Conservation (phyloP, 92 coral and sea anemone genomes). For the Chrysogorgia sp. region DNA sequence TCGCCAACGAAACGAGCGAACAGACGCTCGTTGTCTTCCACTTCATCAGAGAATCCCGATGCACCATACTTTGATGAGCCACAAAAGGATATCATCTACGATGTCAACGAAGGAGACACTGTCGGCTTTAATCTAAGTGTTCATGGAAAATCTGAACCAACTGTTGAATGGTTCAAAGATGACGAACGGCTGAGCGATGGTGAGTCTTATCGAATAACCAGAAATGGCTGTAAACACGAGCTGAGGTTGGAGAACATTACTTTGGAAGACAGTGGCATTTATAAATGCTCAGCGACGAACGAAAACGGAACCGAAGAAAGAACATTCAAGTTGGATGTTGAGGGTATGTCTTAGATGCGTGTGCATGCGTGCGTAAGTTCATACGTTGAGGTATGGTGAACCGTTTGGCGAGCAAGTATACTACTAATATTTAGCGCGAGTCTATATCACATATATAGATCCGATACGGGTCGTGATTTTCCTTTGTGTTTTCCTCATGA, state of each 20-base stretch:
- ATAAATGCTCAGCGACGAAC: conserved; percentile 88
- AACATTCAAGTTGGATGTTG: conserved; percentile 82
- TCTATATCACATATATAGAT: too few species aligned
- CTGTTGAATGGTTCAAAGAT: conserved; percentile 91
- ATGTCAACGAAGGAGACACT: conserved; percentile 75
- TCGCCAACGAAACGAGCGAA: too few species aligned
- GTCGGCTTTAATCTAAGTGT: conserved; percentile 69
- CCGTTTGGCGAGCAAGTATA: too few species aligned
- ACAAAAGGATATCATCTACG: conserved; percentile 35
- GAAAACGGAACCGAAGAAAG: conserved; percentile 76
- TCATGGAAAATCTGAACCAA: conserved; percentile 84
- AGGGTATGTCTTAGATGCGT: conserved; percentile 85
- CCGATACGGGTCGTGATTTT: too few species aligned
- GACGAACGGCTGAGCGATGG: conserved; percentile 45
- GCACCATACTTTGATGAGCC: conserved; percentile 41
- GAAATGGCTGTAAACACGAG: conserved; percentile 35
- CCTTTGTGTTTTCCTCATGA: too few species aligned
- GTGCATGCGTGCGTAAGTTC: too few species aligned
- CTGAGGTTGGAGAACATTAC: conserved; percentile 31
- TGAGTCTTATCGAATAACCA: conserved; percentile 3
- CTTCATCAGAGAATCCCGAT: not conserved
- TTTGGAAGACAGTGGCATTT: conserved; percentile 75
- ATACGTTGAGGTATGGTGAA: too few species aligned
- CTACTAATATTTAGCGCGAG: too few species aligned
- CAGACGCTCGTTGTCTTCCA: not conserved